Evolutionary conservation across 2,113 vertebrate species (phyloP).

Genomic region (Corythaixoides concolor): DNA sequence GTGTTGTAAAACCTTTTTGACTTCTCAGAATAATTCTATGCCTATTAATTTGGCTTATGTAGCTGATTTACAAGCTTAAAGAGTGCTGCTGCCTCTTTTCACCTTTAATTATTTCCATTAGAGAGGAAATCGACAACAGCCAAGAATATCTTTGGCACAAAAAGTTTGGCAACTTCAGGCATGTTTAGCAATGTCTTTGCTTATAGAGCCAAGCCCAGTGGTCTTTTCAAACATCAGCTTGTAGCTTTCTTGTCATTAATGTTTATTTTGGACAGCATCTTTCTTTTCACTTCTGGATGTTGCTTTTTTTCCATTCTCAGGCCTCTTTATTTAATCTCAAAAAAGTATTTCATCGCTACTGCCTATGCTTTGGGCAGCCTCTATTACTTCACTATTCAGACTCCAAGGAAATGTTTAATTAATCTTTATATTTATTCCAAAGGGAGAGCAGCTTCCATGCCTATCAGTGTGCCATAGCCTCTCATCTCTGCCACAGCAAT

Average conservation of each 20-base stretch:
- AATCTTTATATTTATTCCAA: background rate
- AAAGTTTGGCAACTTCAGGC: background rate
- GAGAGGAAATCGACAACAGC: background rate
- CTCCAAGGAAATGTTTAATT: background rate
- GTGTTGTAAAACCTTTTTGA: background rate
- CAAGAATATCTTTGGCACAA: background rate
- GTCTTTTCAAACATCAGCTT: background rate
- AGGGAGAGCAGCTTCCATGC: background rate
- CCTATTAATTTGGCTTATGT: background rate
- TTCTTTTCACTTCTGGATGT: background rate
- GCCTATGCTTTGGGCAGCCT: background rate
- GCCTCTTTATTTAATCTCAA: background rate
- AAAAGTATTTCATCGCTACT: background rate
- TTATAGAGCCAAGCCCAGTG: background rate
- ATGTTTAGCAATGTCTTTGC: background rate
- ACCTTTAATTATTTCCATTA: background rate
- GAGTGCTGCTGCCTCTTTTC: background rate
- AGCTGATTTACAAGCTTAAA: background rate
- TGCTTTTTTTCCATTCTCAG: background rate
- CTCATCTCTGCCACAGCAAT: background rate
- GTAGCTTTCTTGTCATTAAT: background rate
- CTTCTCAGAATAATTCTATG: background rate
- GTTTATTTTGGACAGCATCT: background rate
- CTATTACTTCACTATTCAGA: background rate
- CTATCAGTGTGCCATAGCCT: background rate